Evolutionary conservation across 1,140 invertebrate species (phyloP).

Genomic region (Drosophila baimaii): DNA sequence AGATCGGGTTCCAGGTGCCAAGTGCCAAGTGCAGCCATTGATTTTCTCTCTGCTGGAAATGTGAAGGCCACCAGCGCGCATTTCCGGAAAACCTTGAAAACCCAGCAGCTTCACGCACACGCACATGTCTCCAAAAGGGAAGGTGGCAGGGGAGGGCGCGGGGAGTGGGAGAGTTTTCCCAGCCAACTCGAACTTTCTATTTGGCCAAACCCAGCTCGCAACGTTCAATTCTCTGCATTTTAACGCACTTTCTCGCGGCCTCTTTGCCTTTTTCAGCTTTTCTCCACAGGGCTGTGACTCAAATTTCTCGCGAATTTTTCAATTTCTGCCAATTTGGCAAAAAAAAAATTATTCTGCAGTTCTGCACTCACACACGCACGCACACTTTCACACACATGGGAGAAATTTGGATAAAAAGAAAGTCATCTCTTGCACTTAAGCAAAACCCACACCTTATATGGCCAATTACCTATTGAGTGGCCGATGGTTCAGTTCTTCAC

Average conservation of each 20-base stretch:
- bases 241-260: slow-evolving; percentile 11
- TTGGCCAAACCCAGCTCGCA: slow-evolving; percentile 16
- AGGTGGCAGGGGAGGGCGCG: not conserved
- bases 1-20: not conserved
- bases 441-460: slow-evolving; percentile 2
- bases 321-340: slow-evolving; percentile 76
- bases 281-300: slow-evolving; percentile 44
- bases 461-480: slow-evolving; percentile 9
- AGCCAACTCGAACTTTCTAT: slow-evolving; percentile 48
- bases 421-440: slow-evolving; percentile 2
- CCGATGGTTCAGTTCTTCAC: slow-evolving; percentile 9
- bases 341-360: slow-evolving; percentile 50
- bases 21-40: slow-evolving; percentile 35
- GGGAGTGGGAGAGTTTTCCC: slow-evolving; percentile 32
- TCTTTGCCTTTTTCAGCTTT: slow-evolving; percentile 6
- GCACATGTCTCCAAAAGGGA: slow-evolving; percentile 41
- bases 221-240: not conserved
- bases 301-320: slow-evolving; percentile 55
- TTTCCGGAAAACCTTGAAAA: slow-evolving; percentile 74
- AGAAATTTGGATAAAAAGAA: slow-evolving; percentile 66
- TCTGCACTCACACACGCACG: slow-evolving; percentile 59
- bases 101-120: slow-evolving; percentile 39
- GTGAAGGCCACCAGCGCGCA: slow-evolving; percentile 34
- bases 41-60: slow-evolving; percentile 37
- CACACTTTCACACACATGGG: slow-evolving; percentile 43